These are phyloP conservation scores for Kuschelorhynchus macadamiae DNA, from an alignment of 2,888 invertebrate genomes.

Conservation along the genomic window DNA sequence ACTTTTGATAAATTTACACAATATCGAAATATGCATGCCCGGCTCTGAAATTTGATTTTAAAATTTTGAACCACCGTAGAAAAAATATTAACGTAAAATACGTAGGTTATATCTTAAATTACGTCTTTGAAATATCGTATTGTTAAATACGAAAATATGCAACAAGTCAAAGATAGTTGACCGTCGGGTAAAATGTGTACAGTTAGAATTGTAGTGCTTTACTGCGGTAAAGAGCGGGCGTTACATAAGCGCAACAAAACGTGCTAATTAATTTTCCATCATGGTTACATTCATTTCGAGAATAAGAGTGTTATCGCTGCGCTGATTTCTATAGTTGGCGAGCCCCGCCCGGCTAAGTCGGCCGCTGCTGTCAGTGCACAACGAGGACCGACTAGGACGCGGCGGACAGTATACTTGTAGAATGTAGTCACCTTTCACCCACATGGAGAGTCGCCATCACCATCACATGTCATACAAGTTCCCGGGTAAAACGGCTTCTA, in stretches of 20 bases:
- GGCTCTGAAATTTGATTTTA: no score
- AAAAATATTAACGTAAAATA: no score
- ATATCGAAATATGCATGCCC: no score
- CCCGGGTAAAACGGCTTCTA: slow-evolving; percentile 50
- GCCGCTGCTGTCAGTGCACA: slow-evolving; percentile 50
- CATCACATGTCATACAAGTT: slow-evolving; percentile 61
- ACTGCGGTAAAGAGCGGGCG: slow-evolving; percentile 47
- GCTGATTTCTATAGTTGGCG: slow-evolving; percentile 50
- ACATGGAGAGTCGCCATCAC: slow-evolving; percentile 59
- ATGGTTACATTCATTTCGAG: slow-evolving; percentile 51
- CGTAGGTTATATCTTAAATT: background rate
- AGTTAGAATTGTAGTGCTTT: slow-evolving; percentile 44
- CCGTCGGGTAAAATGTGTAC: slow-evolving; percentile 43
- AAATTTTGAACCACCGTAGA: no score
- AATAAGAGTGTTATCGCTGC: slow-evolving; percentile 51
- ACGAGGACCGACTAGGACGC: slow-evolving; percentile 52
- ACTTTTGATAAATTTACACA: no score
- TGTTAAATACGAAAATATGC: slow-evolving; percentile 17
- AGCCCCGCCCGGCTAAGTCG: slow-evolving; percentile 47
- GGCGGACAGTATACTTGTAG: slow-evolving; percentile 59
- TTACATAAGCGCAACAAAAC: slow-evolving; percentile 50
- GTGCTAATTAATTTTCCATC: slow-evolving; percentile 53
- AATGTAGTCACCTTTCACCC: slow-evolving; percentile 64
- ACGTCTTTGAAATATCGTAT: slow-evolving; percentile 11
- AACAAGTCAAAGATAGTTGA: slow-evolving; percentile 42